These are phyloP conservation scores for Cheirogaleus medius DNA, from an alignment of 2,113 vertebrate genomes.

Conservation along the genomic window DNA sequence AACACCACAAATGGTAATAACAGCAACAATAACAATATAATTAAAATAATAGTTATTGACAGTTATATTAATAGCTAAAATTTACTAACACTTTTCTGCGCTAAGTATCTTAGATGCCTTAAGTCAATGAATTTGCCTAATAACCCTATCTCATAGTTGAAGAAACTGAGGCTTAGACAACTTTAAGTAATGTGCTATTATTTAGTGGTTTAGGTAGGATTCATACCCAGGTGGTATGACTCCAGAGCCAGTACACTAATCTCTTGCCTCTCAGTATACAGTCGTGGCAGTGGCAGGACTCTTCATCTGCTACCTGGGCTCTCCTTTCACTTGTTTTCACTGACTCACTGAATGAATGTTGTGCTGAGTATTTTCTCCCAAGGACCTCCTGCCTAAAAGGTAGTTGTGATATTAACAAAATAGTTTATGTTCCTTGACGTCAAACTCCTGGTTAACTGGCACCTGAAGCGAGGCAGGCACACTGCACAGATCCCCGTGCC, in stretches of 20 bases:
- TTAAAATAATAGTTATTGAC: background rate
- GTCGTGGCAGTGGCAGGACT: background rate
- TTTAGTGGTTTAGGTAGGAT: background rate
- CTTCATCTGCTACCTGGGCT: background rate
- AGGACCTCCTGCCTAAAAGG: background rate
- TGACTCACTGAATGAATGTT: background rate
- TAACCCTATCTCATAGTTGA: background rate
- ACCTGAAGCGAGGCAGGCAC: background rate
- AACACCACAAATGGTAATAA: background rate
- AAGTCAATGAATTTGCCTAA: background rate
- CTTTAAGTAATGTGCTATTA: background rate
- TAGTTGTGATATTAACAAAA: background rate
- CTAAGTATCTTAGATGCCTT: background rate
- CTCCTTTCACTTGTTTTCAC: background rate
- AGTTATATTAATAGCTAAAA: background rate
- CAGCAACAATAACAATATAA: background rate
- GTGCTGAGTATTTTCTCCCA: background rate
- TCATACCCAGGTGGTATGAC: background rate
- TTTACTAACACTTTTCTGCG: background rate
- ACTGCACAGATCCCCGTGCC: background rate
- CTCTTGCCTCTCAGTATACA: background rate
- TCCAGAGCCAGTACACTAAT: background rate
- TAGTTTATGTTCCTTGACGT: background rate
- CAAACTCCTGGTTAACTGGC: background rate
- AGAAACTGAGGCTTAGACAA: background rate